Evolutionary conservation across 23 tunicate species (phyloP).

Genomic region (Botrylloides violaceus): DNA sequence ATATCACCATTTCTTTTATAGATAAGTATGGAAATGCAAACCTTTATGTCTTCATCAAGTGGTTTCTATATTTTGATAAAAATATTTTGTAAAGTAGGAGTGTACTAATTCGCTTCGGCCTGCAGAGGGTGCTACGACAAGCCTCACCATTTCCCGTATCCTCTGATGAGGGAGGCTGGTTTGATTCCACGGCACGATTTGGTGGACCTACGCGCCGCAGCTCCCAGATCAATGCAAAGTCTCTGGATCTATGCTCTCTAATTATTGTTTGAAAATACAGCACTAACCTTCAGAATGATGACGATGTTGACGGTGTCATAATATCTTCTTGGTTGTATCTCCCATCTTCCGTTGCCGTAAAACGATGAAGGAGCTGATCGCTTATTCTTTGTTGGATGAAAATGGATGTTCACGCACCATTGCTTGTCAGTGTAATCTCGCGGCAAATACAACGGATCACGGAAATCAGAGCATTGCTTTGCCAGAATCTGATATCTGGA

Average conservation of each 20-base stretch:
- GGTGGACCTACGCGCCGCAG: too few species aligned
- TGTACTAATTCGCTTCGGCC: too few species aligned
- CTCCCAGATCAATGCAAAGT: neutral
- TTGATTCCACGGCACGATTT: too few species aligned
- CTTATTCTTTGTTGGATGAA: conserved; percentile 60
- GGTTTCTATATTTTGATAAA: conserved; percentile 46
- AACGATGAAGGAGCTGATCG: conserved; percentile 52
- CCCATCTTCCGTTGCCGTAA: conserved; percentile 93
- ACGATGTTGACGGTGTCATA: conserved; percentile 99
- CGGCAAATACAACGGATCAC: conserved; percentile 65
- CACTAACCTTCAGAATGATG: conserved; percentile 75
- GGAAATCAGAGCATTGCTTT: conserved; percentile 70
- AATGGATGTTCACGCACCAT: conserved; percentile 62
- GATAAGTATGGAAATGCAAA: conserved; percentile 81
- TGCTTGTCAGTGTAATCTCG: conserved; percentile 98
- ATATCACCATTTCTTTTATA: conserved; percentile 75
- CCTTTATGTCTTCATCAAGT: conserved; percentile 75
- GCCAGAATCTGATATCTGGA: conserved; percentile 91
- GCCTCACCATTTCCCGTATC: too few species aligned
- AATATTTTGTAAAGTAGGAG: too few species aligned
- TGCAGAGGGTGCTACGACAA: too few species aligned
- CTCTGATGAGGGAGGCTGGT: neutral
- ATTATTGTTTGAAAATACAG: too few species aligned
- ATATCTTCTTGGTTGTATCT: conserved; percentile 87
- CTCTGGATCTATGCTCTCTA: neutral